Evolutionary conservation across 2,113 vertebrate species (phyloP), one percentile per base, ranked within the genome.

Genomic region (Onychostoma macrolepis): DNA sequence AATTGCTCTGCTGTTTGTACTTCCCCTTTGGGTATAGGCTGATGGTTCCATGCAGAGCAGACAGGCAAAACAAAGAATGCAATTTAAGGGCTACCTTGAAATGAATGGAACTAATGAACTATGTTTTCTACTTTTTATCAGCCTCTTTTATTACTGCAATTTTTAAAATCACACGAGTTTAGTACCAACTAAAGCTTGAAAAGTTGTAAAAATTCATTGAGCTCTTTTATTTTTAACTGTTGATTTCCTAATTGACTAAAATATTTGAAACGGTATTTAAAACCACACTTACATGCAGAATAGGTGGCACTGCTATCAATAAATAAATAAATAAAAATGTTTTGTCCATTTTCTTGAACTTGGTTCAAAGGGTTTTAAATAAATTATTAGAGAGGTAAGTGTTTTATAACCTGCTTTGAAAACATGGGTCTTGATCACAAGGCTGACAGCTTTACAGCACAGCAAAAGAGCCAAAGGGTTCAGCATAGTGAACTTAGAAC

Each of bases 21-120:
- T 90, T 33, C 78, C 89, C 89, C n/a, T 77, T 89, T 92, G 88
- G 87, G 87, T 86, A 80, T 92, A 87, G 74, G 63, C 87, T 89
- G 81, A 90, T 87, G 78, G 45, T 90, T 90, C 72, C 77, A 89
- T 87, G 90, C 89, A 56, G 43, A 26, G 41, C 84, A 85, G 65
- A 45, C 85, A 76, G 81, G 50, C 87, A 84, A 56, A 86, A 90
- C 83, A 85, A 83, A 90, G 58, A 43, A 86, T 71, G 85, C 84
- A 87, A 80, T 88, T 88, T 85, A 87, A 84, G 87, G 69, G 87
- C 58, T 87, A 82, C 61, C 77, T 81, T 86, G 56, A 86, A 86
- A 72, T 76, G 65, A 89, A 84, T 86, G 72, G 67, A 71, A 74
- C 58, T 88, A 80, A 88, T 90, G 17, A 85, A 89, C 85, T 76